Conservation (phyloP, 2,888 invertebrate species). For the Tryphoninae sp. region DNA sequence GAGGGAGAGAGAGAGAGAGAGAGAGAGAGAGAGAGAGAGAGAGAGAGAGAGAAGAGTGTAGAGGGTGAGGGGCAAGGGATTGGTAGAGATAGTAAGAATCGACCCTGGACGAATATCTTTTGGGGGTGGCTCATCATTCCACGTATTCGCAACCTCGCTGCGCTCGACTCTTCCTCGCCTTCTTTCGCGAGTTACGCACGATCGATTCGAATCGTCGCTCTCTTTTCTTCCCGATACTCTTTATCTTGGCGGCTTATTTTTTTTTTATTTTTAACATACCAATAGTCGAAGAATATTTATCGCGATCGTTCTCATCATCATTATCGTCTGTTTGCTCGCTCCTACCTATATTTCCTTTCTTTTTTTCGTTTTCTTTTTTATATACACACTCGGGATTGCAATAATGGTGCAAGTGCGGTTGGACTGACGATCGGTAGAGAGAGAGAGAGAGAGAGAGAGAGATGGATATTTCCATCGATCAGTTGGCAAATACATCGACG, state of each 20-base stretch:
- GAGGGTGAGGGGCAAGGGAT: neutral
- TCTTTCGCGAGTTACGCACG: slow-evolving; percentile 45
- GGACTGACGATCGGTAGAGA: too few relatives aligned
- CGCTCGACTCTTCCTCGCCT: slow-evolving; percentile 2
- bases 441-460: neutral
- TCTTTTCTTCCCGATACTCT: neutral
- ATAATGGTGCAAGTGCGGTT: too few relatives aligned
- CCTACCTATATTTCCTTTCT: neutral
- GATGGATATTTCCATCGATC: slow-evolving; percentile 36
- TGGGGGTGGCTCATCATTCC: slow-evolving; percentile 45
- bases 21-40: slow-evolving; percentile 2
- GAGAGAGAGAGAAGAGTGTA: neutral
- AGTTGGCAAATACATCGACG: slow-evolving; percentile 21
- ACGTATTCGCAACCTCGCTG: neutral
- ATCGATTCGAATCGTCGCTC: slow-evolving; percentile 27
- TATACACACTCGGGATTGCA: too few relatives aligned
- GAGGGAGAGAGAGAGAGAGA: neutral
- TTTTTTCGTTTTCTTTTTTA: neutral
- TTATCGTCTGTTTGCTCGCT: slow-evolving; percentile 5
- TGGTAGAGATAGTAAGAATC: slow-evolving; percentile 29
- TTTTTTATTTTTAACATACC: slow-evolving; percentile 14
- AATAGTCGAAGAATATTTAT: slow-evolving; percentile 10
- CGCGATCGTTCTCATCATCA: slow-evolving; percentile 3
- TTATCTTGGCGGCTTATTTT: neutral
- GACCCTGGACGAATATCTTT: slow-evolving; percentile 54